Evolutionary conservation across 2,113 vertebrate species (phyloP).

Genomic region (Lepus europaeus): DNA sequence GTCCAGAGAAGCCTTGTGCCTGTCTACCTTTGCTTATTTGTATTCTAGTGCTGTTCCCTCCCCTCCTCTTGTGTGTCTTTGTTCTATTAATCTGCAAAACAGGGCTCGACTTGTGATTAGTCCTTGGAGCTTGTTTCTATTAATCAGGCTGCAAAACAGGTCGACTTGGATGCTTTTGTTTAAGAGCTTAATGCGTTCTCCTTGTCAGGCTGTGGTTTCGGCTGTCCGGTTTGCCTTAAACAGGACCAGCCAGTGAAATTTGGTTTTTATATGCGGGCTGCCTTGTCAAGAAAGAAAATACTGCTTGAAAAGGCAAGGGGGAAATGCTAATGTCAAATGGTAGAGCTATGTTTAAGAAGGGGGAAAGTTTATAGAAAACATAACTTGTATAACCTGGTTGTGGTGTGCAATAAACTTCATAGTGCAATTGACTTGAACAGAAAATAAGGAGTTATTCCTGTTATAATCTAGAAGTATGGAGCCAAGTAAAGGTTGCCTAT

Average conservation of each 20-base stretch:
- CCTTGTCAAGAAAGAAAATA: conserved; percentile 68
- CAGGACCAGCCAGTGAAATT: conserved; percentile 61
- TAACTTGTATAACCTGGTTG: not conserved
- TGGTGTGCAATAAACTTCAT: not conserved
- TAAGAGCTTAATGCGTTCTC: conserved; percentile 81
- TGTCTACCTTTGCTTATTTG: conserved; percentile 87
- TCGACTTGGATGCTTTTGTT: conserved; percentile 83
- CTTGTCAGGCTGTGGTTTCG: conserved; percentile 72
- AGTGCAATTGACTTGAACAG: not conserved
- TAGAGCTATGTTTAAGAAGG: not conserved
- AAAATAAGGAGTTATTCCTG: conserved; percentile 37
- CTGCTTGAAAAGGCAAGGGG: conserved; percentile 54
- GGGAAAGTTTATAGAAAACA: conserved; percentile 56
- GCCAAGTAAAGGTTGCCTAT: not conserved
- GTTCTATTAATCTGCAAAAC: conserved; percentile 90
- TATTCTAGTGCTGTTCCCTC: conserved; percentile 86
- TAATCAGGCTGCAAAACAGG: conserved; percentile 89
- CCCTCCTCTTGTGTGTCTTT: conserved; percentile 86
- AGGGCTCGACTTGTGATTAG: conserved; percentile 89
- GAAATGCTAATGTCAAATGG: conserved; percentile 31
- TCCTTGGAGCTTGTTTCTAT: conserved; percentile 89
- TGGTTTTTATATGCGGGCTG: conserved; percentile 66
- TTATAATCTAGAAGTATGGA: not conserved
- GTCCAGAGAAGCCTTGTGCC: conserved; percentile 71
- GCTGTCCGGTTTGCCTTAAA: conserved; percentile 68